Base-by-base conservation (phyloP, 2,888 invertebrate species). In the Halictus ligatus region DNA sequence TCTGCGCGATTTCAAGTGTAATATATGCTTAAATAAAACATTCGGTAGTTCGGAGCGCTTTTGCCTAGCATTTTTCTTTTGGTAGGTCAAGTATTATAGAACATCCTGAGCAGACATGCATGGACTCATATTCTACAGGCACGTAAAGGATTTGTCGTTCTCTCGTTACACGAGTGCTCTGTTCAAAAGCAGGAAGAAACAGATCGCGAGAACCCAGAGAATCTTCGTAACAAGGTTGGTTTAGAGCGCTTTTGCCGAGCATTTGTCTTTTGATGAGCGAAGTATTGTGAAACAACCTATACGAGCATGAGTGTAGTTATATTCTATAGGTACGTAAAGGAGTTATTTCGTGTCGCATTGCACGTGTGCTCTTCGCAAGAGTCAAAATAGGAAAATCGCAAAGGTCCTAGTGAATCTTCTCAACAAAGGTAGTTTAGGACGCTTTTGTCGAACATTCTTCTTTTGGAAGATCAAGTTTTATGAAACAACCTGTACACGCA, bases 101-200 rank as follows among this genome's bases (percentile, higher is more conserved):
- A n/a, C 69, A 67, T 46, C 83, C 75, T 69, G 74, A 83, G 78
- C 48, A 40, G 6, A 2, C 7, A 46, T 50, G 35, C 46, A 64
- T 43, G 69, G 60, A 69, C 10, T 77, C 43, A 67, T 64, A 69
- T 40, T 73, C 75, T 67, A 67, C 58, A 79, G 73, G 35, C 35
- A 35, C 35, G 35, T 35, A 35, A 35, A 35, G 78, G 87, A 84
- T 87, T 84, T 86, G 87, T 82, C 81, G 84, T 88, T 88, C 89
- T 90, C 89, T 84, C 88, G 92, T 92, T 94, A 93, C 92, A 92
- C 92, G 92, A 92, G 92, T 92, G 91, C 90, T 91, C 89, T 8
- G 25, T 25, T 1, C 13, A 60, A 25, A 25, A 60, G 13, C 60
- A 25, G 60, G 1, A 60, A 25, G 60, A 60, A 25, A 4, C 25